Evolutionary conservation across 1,140 invertebrate genomes (phyloP).

Genomic region (Aphelinus atriplicis): DNA sequence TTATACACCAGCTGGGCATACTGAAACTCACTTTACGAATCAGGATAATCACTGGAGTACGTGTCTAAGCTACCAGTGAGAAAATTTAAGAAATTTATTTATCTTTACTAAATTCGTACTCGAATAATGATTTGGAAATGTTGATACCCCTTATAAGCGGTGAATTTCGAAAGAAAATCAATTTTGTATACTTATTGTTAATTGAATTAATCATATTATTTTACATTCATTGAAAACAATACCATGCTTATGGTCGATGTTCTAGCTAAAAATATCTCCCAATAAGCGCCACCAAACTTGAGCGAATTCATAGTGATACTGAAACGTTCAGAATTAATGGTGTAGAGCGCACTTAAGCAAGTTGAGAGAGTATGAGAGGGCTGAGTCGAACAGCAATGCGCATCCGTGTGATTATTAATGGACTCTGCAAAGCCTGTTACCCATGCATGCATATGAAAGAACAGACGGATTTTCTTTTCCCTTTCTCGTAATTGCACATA

Average conservation of each 20-base stretch:
- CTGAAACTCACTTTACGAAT: too few relatives aligned
- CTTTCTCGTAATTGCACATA: too few relatives aligned
- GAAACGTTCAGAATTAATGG: conserved; percentile 28
- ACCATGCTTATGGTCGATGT: too few relatives aligned
- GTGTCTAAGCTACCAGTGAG: too few relatives aligned
- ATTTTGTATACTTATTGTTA: neutral
- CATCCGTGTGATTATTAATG: conserved; percentile 29
- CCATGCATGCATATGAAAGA: too few relatives aligned
- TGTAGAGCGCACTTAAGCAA: neutral
- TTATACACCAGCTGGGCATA: too few relatives aligned
- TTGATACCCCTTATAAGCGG: neutral
- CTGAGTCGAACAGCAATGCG: conserved; percentile 2
- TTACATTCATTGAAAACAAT: too few relatives aligned
- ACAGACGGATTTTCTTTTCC: too few relatives aligned
- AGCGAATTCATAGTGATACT: conserved; percentile 26
- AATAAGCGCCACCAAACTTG: neutral
- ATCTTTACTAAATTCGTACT: too few relatives aligned
- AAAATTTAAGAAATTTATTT: too few relatives aligned
- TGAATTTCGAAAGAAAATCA: neutral
- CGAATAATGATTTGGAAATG: neutral
- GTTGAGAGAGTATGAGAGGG: neutral
- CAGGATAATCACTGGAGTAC: too few relatives aligned
- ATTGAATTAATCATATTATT: too few relatives aligned
- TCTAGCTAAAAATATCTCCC: neutral
- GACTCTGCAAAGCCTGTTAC: neutral